Conservation (phyloP, 1,140 invertebrate species). For the Drosophila willistoni region DNA sequence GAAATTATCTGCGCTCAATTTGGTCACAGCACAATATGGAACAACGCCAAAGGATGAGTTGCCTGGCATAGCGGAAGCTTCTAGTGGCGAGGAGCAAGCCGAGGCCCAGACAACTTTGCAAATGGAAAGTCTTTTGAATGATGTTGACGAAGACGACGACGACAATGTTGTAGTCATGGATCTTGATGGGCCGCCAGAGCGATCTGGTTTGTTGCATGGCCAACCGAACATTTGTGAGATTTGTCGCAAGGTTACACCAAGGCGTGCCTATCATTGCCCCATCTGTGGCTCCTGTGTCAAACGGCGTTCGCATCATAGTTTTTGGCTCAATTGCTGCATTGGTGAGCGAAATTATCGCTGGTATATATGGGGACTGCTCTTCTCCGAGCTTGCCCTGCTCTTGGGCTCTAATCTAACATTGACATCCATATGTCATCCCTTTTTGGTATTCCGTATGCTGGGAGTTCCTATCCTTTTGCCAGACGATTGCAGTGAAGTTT, state of each 20-base stretch:
- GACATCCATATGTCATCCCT: slow-evolving; percentile 84
- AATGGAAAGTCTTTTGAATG: slow-evolving; percentile 55
- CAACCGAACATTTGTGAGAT: slow-evolving; percentile 72
- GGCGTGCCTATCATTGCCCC: slow-evolving; percentile 70
- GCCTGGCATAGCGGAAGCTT: slow-evolving; percentile 72
- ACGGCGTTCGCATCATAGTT: slow-evolving; percentile 77
- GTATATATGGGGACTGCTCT: slow-evolving; percentile 78
- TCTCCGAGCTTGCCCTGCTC: slow-evolving; percentile 69
- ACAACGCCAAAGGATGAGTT: slow-evolving; percentile 62
- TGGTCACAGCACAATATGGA: slow-evolving; percentile 64
- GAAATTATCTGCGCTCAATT: slow-evolving; percentile 57
- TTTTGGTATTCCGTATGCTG: slow-evolving; percentile 71
- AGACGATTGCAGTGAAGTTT: slow-evolving; percentile 84
- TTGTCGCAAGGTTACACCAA: slow-evolving; percentile 68
- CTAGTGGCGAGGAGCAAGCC: slow-evolving; percentile 65
- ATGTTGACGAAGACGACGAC: slow-evolving; percentile 38
- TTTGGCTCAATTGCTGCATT: slow-evolving; percentile 84
- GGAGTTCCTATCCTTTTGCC: slow-evolving; percentile 82
- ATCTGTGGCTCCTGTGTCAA: slow-evolving; percentile 75
- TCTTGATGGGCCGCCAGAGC: slow-evolving; percentile 33
- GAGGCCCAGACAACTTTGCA: slow-evolving; percentile 60
- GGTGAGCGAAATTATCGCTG: slow-evolving; percentile 83
- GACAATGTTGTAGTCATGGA: slow-evolving; percentile 42
- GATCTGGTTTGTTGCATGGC: slow-evolving; percentile 44
- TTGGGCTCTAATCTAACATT: slow-evolving; percentile 83